Evolutionary conservation across 92 coral and sea anemone species (phyloP), one percentile per base, ranked within the genome.

Genomic region (Galaxea fascicularis): DNA sequence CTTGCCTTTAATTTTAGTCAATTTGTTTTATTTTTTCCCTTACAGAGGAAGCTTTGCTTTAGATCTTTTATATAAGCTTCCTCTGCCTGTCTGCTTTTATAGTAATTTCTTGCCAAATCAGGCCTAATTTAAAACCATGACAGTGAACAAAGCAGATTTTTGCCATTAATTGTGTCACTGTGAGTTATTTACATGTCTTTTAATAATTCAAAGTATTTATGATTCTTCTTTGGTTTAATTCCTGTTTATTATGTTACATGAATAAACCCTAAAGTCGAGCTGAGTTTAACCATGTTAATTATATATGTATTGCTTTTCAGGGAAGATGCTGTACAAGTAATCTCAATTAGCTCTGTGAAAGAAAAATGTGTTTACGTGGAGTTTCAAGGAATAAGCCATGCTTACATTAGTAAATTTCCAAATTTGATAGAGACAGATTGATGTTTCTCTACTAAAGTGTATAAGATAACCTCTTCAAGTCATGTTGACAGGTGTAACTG

Each of bases 371-470:
- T 73, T 52, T 73, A 79, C 26, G 3, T 79, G 84, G 84, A 79
- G 75, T 79, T 79, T 45, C 74, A 65, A 79, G 84, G 51, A 12
- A 35, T 64, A 69, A 44, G 41, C 74, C 84, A 64, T 59, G 84
- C 73, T 54, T 79, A 79, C 21, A 69, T 65, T 12, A 79, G 84
- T 56, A 64, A 30, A 79, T 79, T 79, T 27, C 74, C 74, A 31
- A 79, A 79, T 69, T 79, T 79, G 7, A 79, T 79, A 39, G 82
- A 76, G 51, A 76, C 82, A 76, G 70, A 76, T 76, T 76, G 54
- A 52, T 49, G 52, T 56, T 45, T 76, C 20, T 21, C 51, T 52
- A 54, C 66, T 22, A 16, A 64, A 27, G n/a, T 64, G 69, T 64
- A n/a, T n/a, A n/a, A 64, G 29, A 1, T 65, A 26, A 65, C 71